These are phyloP conservation scores for Psittacula echo DNA, from an alignment of 2,797 vertebrate species.

Conservation along the genomic window DNA sequence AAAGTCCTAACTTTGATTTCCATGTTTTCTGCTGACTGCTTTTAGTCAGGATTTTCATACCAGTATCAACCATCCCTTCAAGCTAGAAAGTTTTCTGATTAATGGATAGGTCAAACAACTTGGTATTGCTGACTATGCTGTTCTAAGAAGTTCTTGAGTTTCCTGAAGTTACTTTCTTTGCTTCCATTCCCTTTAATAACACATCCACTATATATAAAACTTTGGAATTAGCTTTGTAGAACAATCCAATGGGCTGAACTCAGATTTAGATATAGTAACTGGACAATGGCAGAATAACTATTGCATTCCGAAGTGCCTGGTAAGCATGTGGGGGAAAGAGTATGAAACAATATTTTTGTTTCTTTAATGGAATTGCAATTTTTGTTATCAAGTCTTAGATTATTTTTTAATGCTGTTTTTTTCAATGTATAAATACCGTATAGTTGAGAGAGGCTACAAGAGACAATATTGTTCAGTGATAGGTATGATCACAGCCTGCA, in stretches of 20 bases:
- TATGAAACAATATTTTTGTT: not conserved
- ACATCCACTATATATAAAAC: not conserved
- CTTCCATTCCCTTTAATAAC: not conserved
- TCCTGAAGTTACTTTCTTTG: not conserved
- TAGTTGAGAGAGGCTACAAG: not conserved
- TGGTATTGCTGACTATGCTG: not conserved
- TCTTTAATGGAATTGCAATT: not conserved
- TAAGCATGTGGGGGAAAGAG: not conserved
- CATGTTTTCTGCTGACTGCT: not conserved
- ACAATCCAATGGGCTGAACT: not conserved
- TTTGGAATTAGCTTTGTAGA: not conserved
- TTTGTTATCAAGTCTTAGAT: not conserved
- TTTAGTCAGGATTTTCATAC: not conserved
- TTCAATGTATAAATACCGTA: not conserved
- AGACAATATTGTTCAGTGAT: not conserved
- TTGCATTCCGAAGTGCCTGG: not conserved
- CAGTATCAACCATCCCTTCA: not conserved
- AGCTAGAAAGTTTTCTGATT: not conserved
- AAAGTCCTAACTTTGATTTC: not conserved
- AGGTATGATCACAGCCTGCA: not conserved
- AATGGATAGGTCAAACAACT: not conserved
- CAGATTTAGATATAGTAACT: not conserved
- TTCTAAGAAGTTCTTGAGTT: not conserved
- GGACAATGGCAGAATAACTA: not conserved
- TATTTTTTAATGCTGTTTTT: not conserved